Base-by-base conservation (phyloP, 1,140 invertebrate genomes). In the Trichonephila inaurata region DNA sequence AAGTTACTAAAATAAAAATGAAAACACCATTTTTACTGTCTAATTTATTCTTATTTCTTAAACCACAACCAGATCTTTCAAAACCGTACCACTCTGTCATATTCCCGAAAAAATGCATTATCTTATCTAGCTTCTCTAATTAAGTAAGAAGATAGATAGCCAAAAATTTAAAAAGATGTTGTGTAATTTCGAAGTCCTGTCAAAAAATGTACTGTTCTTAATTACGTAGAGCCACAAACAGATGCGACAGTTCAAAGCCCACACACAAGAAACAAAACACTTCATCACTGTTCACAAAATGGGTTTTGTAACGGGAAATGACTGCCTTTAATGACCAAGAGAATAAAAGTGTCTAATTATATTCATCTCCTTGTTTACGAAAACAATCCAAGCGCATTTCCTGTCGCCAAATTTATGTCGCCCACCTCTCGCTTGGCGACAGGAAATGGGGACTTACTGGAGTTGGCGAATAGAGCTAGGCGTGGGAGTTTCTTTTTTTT, bases 361-460 rank as follows among this genome's bases (percentile, higher is more conserved):
- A 77, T 77, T 77, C 72, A 77, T 77, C 72, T 77, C 28, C 72
- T 40, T 77, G 72, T 77, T 77, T 77, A 77, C 72, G 28, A 77
- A 77, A 77, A 77, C 33, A 77, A 28, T 40, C 14, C 72, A 64
- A 1, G 12, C 21, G 62, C 62, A 28, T 77, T 77, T 77, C 72
- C 72, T 40, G 72, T 77, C 72, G 72, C 72, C 72, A 77, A 77
- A 33, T 77, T 77, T 40, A 33, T 33, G 72, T 77, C 72, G 28
- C 28, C 16, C 33, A 40, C 72, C 24, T 40, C 33, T 33, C 7
- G 16, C 33, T 77, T 77, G 72, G 72, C 72, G 72, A 18, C 72
- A 77, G 33, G 33, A 77, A 33, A 19, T 28, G 16, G 16, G 4
- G 28, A 77, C 51, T 51, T 51, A 51, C 0, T 51, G 51, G 51